Conservation (phyloP, 1,140 invertebrate species). For the Neocloeon triangulifer region DNA sequence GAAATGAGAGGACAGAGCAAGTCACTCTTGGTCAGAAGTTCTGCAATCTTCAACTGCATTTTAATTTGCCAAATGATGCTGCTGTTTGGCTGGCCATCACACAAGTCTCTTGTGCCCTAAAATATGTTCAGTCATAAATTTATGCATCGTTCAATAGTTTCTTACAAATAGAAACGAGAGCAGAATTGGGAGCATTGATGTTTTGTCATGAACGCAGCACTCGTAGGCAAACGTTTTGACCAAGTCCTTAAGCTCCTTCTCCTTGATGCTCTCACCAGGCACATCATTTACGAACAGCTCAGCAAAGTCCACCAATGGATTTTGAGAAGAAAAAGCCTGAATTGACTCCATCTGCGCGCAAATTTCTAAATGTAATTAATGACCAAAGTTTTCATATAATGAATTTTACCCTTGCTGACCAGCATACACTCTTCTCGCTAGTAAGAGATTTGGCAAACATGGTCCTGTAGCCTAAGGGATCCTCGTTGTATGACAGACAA, state of each 20-base stretch:
- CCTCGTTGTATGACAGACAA: conserved; percentile 66
- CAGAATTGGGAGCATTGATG: conserved; percentile 53
- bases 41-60: no score
- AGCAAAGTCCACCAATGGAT: conserved; percentile 24
- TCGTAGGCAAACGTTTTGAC: conserved; percentile 61
- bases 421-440: conserved; percentile 46
- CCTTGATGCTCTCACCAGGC: conserved; percentile 10
- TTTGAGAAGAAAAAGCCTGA: conserved; percentile 26
- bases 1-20: no score
- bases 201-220: conserved; percentile 65
- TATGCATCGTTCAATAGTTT: no score
- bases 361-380: conserved; percentile 12
- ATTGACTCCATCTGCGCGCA: conserved; percentile 23
- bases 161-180: conserved; percentile 40
- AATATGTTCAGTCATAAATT: no score
- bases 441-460: conserved; percentile 63
- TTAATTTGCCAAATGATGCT: no score
- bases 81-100: no score
- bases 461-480: conserved; percentile 68
- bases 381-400: conserved; percentile 1
- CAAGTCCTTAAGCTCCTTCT: conserved; percentile 35
- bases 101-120: no score
- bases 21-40: no score
- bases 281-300: conserved; percentile 31
- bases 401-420: conserved; percentile 24